Evolutionary conservation across 2,888 invertebrate species (phyloP), one percentile per base, ranked within the genome.

Genomic region (Theretra japonica): DNA sequence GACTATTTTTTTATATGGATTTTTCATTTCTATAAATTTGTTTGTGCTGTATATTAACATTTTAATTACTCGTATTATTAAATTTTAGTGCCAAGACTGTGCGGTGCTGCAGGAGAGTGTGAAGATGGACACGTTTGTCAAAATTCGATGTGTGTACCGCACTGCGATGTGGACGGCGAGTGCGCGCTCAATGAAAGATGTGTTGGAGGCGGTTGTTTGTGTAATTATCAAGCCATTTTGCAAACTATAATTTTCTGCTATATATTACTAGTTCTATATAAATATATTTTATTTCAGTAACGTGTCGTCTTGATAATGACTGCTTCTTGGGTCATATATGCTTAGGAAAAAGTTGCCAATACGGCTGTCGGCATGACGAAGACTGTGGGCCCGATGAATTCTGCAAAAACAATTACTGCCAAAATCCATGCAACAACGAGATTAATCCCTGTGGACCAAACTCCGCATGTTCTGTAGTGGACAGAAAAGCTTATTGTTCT

Each of bases 271-370:
- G 58, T 68, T 8, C 17, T 50, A 68, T 70, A n/a, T 7, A 25
- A 7, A 1, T 17, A 21, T 57, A 74, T 56, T 73, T 73, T 56
- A 82, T 93, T 83, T 72, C 88, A 96, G 96, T 98, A 73, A 98
- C 98, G 4, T 98, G 98, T 84, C 96, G 98, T 68, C 96, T 98
- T 1, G 98, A 98, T 86, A 98, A 98, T 82, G 98, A 98, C 83
- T 98, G 98, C 82, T 98, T 98, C 96, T 94, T 98, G 73, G 98
- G 98, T 0, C 98, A 98, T 82, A 97, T 98, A 77, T 98, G 98
- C 83, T 90, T 98, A 72, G 96, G 96, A 82, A 98, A 97, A 82
- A 97, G 97, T 92, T 98, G 98, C 84, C 95, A 97, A 73, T 97
- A 97, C 79, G 98, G 98, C 57, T 98, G 98, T 85, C 96, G 97